These are phyloP conservation scores for Odiellus spinosus DNA, from an alignment of 2,888 invertebrate genomes.

Conservation along the genomic window DNA sequence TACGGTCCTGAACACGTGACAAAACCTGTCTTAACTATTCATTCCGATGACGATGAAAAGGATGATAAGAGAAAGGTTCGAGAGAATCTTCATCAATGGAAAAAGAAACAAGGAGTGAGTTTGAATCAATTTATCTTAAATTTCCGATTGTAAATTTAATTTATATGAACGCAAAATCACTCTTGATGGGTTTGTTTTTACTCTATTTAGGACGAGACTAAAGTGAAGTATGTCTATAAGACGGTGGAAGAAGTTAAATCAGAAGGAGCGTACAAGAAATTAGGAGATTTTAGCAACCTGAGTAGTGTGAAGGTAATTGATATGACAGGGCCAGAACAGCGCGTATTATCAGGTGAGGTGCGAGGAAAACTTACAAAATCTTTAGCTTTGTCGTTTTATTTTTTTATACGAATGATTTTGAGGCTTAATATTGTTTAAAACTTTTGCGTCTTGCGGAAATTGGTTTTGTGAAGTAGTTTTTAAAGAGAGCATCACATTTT, in stretches of 20 bases:
- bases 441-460: too few species aligned
- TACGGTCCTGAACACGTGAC: constrained; percentile 18
- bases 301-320: constrained; percentile 91
- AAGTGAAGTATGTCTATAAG: constrained; percentile 58
- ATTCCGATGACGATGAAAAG: constrained; percentile 4
- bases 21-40: constrained; percentile 1
- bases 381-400: too few species aligned
- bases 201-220: constrained; percentile 18
- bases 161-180: neutral
- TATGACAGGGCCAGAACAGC: constrained; percentile 91
- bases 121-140: constrained; percentile 2
- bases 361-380: too few species aligned
- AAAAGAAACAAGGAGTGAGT: constrained; percentile 25
- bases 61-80: constrained; percentile 28
- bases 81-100: constrained; percentile 30
- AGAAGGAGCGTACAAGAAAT: constrained; percentile 42
- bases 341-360: constrained; percentile 43
- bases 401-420: too few species aligned
- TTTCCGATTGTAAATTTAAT: neutral
- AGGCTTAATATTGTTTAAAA: too few species aligned
- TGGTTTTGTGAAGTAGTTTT: too few species aligned
- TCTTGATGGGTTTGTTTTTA: neutral
- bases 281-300: constrained; percentile 21
- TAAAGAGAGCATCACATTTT: too few species aligned
- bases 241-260: constrained; percentile 78